Evolutionary conservation across 1,140 invertebrate genomes (phyloP).

Genomic region (Telenomus remus): DNA sequence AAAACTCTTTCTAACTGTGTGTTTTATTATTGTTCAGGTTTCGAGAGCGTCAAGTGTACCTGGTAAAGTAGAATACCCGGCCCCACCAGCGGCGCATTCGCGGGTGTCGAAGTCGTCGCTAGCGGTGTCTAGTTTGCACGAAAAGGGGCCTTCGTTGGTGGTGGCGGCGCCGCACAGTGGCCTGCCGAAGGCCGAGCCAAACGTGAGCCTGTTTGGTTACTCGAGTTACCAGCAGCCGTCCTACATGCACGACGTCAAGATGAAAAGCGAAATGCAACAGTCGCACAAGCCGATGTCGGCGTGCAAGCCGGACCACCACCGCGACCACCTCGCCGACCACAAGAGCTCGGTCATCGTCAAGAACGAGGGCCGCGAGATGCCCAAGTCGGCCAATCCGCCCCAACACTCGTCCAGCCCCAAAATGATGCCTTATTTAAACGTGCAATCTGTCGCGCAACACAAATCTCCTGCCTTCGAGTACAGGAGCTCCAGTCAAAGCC

Average conservation of each 20-base stretch:
- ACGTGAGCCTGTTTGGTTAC: constrained; percentile 83
- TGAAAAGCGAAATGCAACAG: constrained; percentile 67
- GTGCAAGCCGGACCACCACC: constrained; percentile 73
- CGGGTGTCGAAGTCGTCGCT: constrained; percentile 73
- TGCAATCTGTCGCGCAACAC: constrained; percentile 75
- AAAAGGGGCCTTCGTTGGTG: constrained; percentile 73
- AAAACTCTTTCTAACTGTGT: too few species aligned
- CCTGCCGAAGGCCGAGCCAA: constrained; percentile 84
- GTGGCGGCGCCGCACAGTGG: constrained; percentile 74
- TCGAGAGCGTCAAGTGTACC: constrained; percentile 74
- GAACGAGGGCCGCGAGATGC: constrained; percentile 81
- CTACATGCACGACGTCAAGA: constrained; percentile 75
- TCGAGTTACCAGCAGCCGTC: constrained; percentile 78
- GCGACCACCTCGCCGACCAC: constrained; percentile 79
- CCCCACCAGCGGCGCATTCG: constrained; percentile 77
- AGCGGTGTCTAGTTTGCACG: constrained; percentile 67
- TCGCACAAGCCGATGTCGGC: constrained; percentile 62
- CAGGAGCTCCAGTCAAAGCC: constrained; percentile 77
- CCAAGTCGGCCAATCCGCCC: constrained; percentile 77
- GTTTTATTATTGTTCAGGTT: constrained; percentile 58
- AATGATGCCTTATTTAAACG: constrained; percentile 79
- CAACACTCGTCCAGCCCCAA: constrained; percentile 80
- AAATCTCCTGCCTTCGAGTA: constrained; percentile 76
- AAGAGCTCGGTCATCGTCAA: constrained; percentile 87
- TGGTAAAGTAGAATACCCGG: constrained; percentile 77